Conservation (phyloP, 2,797 vertebrate genomes). For the Leptatherina wallacei region DNA sequence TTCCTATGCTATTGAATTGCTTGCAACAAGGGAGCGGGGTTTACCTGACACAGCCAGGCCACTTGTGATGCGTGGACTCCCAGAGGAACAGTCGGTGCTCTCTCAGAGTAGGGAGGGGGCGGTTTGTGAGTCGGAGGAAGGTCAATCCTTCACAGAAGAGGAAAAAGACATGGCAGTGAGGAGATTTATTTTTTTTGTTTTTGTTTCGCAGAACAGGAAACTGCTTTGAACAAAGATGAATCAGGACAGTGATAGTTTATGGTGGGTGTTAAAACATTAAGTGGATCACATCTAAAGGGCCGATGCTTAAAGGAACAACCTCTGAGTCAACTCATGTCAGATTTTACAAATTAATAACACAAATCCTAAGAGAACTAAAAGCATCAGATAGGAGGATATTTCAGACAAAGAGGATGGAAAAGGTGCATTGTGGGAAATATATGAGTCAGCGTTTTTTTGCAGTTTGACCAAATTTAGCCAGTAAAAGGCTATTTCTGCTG, state of each 20-base stretch:
- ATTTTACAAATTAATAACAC: background rate
- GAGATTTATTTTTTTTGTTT: constrained; percentile 24
- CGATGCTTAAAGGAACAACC: background rate
- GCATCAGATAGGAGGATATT: background rate
- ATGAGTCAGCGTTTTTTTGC: background rate
- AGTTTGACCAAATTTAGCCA: constrained; percentile 1
- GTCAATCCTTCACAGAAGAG: constrained; percentile 79
- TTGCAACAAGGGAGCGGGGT: constrained; percentile 17
- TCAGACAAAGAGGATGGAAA: background rate
- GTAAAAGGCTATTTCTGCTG: constrained; percentile 1
- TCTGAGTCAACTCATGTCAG: constrained; percentile 12
- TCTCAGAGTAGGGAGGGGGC: constrained; percentile 80
- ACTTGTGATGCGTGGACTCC: constrained; percentile 83
- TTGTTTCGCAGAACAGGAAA: constrained; percentile 2
- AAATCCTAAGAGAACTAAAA: background rate
- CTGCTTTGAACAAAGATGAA: constrained; percentile 15
- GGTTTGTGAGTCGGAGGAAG: constrained; percentile 87
- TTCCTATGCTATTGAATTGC: constrained; percentile 25
- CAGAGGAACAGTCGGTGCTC: constrained; percentile 75
- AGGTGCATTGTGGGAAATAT: constrained; percentile 21
- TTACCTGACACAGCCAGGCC: constrained; percentile 81
- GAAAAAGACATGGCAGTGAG: constrained; percentile 13
- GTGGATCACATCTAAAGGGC: constrained; percentile 18
- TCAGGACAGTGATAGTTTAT: constrained; percentile 21
- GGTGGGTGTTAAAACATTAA: constrained; percentile 15